Evolutionary conservation across 2,797 vertebrate genomes (phyloP).

Genomic region (Leontopithecus rosalia): DNA sequence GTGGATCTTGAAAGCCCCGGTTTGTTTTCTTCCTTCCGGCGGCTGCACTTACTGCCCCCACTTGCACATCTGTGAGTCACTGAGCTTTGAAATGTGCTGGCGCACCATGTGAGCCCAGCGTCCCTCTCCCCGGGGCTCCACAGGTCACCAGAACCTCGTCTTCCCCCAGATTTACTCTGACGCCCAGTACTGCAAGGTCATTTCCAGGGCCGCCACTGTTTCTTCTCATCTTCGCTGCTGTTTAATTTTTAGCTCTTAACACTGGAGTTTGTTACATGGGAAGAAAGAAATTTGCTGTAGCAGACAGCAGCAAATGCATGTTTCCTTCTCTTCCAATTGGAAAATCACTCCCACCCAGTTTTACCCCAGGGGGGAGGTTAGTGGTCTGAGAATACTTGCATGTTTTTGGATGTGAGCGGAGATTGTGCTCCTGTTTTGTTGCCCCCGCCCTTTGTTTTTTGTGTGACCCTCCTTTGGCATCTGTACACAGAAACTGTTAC

Average conservation of each 20-base stretch:
- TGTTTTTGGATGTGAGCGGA: not conserved
- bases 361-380: not conserved
- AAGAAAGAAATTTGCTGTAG: constrained; percentile 1
- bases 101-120: accelerated
- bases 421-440: not conserved
- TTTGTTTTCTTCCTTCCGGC: constrained; percentile 19
- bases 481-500: not conserved
- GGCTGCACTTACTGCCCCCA: constrained; percentile 13
- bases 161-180: constrained; percentile 40
- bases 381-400: not conserved
- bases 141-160: constrained; percentile 40
- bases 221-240: constrained; percentile 16
- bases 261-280: constrained; percentile 27
- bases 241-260: constrained; percentile 55
- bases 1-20: not conserved
- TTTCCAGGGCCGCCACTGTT: not conserved
- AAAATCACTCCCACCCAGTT: not conserved
- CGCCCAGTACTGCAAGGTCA: constrained; percentile 46
- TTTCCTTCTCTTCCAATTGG: not conserved
- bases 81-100: constrained; percentile 32
- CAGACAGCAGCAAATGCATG: not conserved
- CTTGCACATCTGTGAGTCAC: not conserved
- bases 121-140: constrained; percentile 35
- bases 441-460: not conserved
- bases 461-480: not conserved